Evolutionary conservation across 2,888 invertebrate species (phyloP), one percentile per base, ranked within the genome.

Genomic region (Dexiosoma caninum): DNA sequence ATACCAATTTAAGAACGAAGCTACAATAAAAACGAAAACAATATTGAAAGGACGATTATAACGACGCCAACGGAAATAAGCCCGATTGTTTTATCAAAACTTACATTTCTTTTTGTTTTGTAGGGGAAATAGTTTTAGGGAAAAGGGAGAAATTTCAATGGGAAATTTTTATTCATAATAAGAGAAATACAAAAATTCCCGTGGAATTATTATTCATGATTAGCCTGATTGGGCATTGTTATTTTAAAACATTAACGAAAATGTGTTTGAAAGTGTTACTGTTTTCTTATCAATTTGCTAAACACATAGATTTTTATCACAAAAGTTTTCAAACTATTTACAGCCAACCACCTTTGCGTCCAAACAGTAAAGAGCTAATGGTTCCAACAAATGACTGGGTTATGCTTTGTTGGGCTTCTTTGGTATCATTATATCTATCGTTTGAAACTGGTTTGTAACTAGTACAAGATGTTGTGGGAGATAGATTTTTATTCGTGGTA

Each of bases 261-360:
- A n/a, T n/a, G n/a, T n/a, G 27, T 27, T 27, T 27, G 35, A 27
- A 55, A 32, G 12, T 40, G 53, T 40, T 9, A 19, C 12, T 21
- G 10, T 30, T 27, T 42, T 42, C 10, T 19, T 42, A 23, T 2
- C 16, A 46, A 32, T n/a, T 14, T 14, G 55, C 27, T 30, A 64
- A 44, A 21, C 23, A 16, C 14, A 6, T 16, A 7, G 19, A 19
- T 8, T 66, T 37, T 75, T 44, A 55, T 44, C 19, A 59, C n/a
- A 51, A 71, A 40, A 21, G 19, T n/a, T 46, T 30, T 30, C 10
- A 53, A 2, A 21, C 5, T 14, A 14, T 85, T 90, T 93, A 94
- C 86, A 96, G 92, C 85, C 96, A 92, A 66, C 96, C 96, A 62
- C 96, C 96, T 87, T 96, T 96, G 81, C 96, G 92, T 40, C 96